Evolutionary conservation across 2,113 vertebrate genomes (phyloP).

Genomic region (Campylomormyrus numenius): DNA sequence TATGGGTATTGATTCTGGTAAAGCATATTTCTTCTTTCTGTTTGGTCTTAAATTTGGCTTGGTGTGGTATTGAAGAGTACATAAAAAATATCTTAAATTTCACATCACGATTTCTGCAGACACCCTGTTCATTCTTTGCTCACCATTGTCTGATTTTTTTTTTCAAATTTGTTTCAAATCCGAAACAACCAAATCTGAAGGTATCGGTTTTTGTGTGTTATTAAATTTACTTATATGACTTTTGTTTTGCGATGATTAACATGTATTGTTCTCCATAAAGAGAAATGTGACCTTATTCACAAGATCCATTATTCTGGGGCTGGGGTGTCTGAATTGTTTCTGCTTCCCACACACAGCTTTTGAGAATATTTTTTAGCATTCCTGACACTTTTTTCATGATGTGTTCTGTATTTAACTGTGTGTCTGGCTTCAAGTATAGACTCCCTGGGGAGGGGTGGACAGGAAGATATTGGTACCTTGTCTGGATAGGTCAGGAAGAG

Average conservation of each 20-base stretch:
- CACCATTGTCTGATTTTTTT: not conserved
- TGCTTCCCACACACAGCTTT: not conserved
- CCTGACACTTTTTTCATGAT: not conserved
- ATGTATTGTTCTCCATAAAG: not conserved
- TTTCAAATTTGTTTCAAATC: not conserved
- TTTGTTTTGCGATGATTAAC: not conserved
- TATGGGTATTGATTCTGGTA: not conserved
- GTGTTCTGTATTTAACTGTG: not conserved
- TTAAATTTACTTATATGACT: not conserved
- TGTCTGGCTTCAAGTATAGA: not conserved
- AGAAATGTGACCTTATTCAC: not conserved
- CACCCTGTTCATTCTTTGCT: not conserved
- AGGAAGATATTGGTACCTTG: not conserved
- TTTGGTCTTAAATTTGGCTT: not conserved
- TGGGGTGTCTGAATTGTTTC: not conserved
- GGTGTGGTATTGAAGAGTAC: not conserved
- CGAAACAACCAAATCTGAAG: not conserved
- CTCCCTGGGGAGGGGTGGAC: not conserved
- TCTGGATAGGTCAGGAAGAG: not conserved
- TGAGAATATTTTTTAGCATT: constrained; percentile 5
- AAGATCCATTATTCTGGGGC: not conserved
- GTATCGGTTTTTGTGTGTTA: not conserved
- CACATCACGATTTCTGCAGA: not conserved
- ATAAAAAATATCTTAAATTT: not conserved
- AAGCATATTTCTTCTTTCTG: not conserved